Base-by-base conservation (phyloP, 2,113 vertebrate genomes). In the Urocynchramus pylzowi region DNA sequence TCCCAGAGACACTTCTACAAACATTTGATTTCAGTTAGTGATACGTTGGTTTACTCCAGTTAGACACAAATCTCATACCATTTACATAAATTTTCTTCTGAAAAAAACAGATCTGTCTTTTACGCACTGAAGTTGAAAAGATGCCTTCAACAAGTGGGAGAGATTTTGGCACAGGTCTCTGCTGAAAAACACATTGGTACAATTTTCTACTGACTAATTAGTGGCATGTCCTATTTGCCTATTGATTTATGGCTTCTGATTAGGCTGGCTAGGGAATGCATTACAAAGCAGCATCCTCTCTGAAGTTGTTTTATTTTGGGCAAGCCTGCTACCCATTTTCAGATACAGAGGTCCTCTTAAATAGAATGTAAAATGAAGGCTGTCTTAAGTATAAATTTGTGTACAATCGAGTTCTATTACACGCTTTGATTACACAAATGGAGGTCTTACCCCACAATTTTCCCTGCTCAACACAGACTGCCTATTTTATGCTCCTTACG, bases 391-490 rank as follows among this genome's bases (percentile, higher is more conserved):
- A 95, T 89, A 96, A 83, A 79, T 89, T 88, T 82, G 95, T 76
- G 65, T 80, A 94, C 92, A 90, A 84, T 90, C 14, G 23, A 96
- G 90, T 88, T 90, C 90, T 93, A 91, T 97, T 95, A 92, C 95
- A 97, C 5, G 64, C 93, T 97, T 73, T 94, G 82, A 97, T 96
- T 87, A 71, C 70, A 97, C 91, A 96, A 97, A 70, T 23, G 24
- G 84, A 96, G 91, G 84, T 69, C 95, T 92, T 50, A 95, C 89
- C 96, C 97, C 96, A 95, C 95, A 95, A 92, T 96, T 94, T 95
- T 86, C 69, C 89, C 95, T 95, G 81, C 82, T 94, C 93, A 94
- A 54, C 77, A 75, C 82, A 83, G 84, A 97, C 87, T 96, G 96
- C 87, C 96, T 80, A 95, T 97, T 96, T 96, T 68, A 82, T 96